A percentile compares a stretch with the other conserved stretches of the same genome.
Conservation (phyloP, 2,113 vertebrate species). For the Lampris incognitus region DNA sequence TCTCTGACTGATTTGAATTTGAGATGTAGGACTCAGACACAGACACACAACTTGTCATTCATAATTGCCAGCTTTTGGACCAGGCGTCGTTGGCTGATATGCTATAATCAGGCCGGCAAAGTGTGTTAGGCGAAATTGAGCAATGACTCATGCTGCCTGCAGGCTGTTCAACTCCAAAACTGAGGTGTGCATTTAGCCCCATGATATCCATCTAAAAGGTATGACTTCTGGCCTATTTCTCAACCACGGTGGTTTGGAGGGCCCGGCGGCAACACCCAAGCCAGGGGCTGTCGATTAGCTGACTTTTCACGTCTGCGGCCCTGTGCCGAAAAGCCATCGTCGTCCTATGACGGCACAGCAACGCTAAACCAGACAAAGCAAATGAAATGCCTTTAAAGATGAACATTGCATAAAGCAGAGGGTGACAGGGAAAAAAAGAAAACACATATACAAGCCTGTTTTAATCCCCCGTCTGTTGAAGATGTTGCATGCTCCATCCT, state of each 20-base stretch:
- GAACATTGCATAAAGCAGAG: constrained; percentile 59
- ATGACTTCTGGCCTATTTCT: constrained; percentile 45
- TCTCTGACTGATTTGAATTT: constrained; percentile 48
- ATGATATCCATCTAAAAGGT: constrained; percentile 30
- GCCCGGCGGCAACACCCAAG: constrained; percentile 23
- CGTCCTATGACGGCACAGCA: constrained; percentile 28
- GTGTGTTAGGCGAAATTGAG: constrained; percentile 6
- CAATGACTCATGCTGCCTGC: constrained; percentile 14
- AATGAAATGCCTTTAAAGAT: constrained; percentile 39
- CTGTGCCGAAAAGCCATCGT: constrained; percentile 48
- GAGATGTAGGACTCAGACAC: constrained; percentile 47
- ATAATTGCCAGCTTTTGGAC: constrained; percentile 60
- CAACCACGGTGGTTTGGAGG: constrained; percentile 39
- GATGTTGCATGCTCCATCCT: constrained; percentile 69
- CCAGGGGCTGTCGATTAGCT: constrained; percentile 48
- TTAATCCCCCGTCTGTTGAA: constrained; percentile 69
- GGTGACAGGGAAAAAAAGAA: constrained; percentile 69
- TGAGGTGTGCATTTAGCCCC: constrained; percentile 30
- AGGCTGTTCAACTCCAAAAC: constrained; percentile 32
- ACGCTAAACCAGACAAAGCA: constrained; percentile 41
- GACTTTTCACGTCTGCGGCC: constrained; percentile 36
- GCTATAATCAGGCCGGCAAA: constrained; percentile 59
- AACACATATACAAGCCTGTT: constrained; percentile 68
- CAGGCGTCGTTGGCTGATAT: constrained; percentile 45
- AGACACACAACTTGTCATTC: constrained; percentile 49